phyloP scores from a whole-genome alignment of 2,797 vertebrate species.

The Enteromius thamalakanensis region DNA sequence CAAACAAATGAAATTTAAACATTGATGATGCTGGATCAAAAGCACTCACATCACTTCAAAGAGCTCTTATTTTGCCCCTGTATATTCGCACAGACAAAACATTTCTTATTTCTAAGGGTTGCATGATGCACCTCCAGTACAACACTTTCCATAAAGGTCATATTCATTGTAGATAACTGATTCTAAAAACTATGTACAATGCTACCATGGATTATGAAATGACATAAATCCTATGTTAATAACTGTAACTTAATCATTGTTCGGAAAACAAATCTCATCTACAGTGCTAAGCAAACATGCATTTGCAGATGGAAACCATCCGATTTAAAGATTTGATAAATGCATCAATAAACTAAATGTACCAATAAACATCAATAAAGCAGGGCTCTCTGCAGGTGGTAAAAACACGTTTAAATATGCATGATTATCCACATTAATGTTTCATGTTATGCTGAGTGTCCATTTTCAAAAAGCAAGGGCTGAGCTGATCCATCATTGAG shows the following conservation, averaged over 20 bases:
- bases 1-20: conserved; percentile 19
- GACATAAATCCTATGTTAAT: background rate
- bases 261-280: background rate
- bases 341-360: conserved; percentile 36
- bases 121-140: background rate
- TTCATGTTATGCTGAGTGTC: conserved; percentile 39
- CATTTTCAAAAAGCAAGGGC: conserved; percentile 26
- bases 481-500: conserved; percentile 25
- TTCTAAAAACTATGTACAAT: background rate
- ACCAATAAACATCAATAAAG: conserved; percentile 30
- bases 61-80: background rate
- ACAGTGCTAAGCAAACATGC: background rate
- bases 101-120: background rate
- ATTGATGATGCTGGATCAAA: background rate
- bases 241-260: no score
- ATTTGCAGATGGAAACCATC: background rate
- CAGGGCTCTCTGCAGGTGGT: conserved; percentile 33
- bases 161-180: background rate
- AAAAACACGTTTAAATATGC: conserved; percentile 43
- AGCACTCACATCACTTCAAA: background rate
- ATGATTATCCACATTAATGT: conserved; percentile 49
- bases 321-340: background rate
- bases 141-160: background rate
- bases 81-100: background rate
- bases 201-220: background rate